phyloP scores from a whole-genome alignment of 1,140 invertebrate species.

The Drosophila watanabei region DNA sequence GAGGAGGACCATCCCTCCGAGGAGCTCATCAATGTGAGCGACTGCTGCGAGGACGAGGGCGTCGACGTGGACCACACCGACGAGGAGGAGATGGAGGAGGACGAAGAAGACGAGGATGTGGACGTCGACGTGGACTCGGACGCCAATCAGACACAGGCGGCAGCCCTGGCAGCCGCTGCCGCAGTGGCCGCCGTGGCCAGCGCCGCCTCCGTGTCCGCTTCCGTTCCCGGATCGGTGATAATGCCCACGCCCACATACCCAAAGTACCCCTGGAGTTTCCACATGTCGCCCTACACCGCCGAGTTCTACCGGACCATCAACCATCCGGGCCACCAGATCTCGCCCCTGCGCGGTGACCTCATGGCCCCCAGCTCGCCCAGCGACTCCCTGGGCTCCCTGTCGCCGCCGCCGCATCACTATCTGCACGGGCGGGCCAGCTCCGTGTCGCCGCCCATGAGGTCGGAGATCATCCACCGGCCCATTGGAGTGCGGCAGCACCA shows the following conservation, averaged over 20 bases:
- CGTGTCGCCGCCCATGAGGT: constrained; percentile 81
- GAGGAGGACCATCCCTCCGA: constrained; percentile 42
- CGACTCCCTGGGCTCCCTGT: constrained; percentile 79
- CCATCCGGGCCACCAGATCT: constrained; percentile 56
- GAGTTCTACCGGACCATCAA: constrained; percentile 84
- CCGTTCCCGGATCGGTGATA: constrained; percentile 40
- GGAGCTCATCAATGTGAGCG: constrained; percentile 79
- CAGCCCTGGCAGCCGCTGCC: constrained; percentile 68
- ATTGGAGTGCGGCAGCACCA: constrained; percentile 63
- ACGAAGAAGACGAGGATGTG: constrained; percentile 72
- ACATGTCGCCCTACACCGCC: constrained; percentile 81
- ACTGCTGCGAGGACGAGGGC: constrained; percentile 80
- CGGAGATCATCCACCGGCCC: constrained; percentile 78
- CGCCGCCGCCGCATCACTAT: constrained; percentile 83
- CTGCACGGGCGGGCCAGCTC: constrained; percentile 79
- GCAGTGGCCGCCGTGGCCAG: constrained; percentile 66
- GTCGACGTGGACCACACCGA: constrained; percentile 82
- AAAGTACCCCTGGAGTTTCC: constrained; percentile 84
- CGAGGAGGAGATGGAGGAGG: constrained; percentile 65
- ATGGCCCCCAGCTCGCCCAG: constrained; percentile 82
- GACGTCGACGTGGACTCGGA: constrained; percentile 73
- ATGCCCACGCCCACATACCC: constrained; percentile 83
- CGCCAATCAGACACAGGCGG: constrained; percentile 74
- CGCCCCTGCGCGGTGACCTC: constrained; percentile 69
- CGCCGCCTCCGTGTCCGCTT: constrained; percentile 59